Evolutionary conservation across 2,888 invertebrate species (phyloP).

Genomic region (Drosophila percnosoma): DNA sequence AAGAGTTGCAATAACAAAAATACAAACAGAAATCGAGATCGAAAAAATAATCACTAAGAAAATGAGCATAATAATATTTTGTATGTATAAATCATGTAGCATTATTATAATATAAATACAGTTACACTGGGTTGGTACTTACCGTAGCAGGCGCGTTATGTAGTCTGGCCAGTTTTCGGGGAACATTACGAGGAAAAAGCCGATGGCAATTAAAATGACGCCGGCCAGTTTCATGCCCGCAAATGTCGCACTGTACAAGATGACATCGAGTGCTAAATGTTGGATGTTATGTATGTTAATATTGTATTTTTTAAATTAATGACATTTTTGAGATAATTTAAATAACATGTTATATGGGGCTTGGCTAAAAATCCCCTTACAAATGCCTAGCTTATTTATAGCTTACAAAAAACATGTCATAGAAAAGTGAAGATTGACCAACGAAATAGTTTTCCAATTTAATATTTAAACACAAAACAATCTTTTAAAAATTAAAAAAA

Average conservation of each 20-base stretch:
- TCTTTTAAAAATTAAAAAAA: no score
- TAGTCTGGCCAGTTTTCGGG: conserved; percentile 99
- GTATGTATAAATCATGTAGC: conserved; percentile 32
- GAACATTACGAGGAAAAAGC: conserved; percentile 97
- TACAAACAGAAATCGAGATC: conserved; percentile 19
- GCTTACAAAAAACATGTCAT: neutral
- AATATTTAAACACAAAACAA: neutral
- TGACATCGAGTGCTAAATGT: conserved; percentile 91
- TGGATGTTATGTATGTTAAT: conserved; percentile 4
- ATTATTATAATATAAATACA: conserved; percentile 30
- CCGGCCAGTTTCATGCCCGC: conserved; percentile 98
- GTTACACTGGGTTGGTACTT: conserved; percentile 78
- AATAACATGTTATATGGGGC: conserved; percentile 5
- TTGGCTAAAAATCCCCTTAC: neutral
- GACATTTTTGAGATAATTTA: conserved; percentile 3
- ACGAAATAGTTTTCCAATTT: neutral
- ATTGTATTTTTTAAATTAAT: neutral
- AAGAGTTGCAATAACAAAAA: conserved; percentile 42
- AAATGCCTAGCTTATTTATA: neutral
- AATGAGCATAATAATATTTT: conserved; percentile 69
- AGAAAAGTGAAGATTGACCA: neutral
- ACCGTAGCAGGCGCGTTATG: conserved; percentile 95
- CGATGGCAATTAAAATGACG: conserved; percentile 94
- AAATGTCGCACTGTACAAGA: conserved; percentile 93
- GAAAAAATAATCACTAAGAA: conserved; percentile 50